Evolutionary conservation across 2,888 invertebrate species (phyloP).

Genomic region (Tetheella fluctuosa): DNA sequence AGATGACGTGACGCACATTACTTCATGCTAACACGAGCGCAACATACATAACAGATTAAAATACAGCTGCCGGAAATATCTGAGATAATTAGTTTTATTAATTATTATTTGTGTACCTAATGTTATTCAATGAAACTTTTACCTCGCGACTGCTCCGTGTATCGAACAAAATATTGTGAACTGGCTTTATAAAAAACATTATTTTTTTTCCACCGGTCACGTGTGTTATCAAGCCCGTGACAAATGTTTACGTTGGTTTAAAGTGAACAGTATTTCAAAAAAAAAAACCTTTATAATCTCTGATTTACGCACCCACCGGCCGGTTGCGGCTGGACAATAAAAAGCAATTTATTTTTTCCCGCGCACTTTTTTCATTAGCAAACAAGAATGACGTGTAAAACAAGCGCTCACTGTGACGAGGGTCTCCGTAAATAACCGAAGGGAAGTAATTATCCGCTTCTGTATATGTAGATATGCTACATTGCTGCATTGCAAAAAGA

Average conservation of each 20-base stretch:
- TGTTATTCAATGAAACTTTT: no score
- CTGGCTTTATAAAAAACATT: conserved; percentile 18
- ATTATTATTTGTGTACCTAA: not conserved
- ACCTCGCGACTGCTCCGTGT: no score
- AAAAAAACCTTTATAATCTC: conserved; percentile 70
- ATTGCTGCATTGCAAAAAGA: conserved; percentile 44
- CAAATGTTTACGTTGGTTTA: conserved; percentile 62
- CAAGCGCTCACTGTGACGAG: conserved; percentile 74
- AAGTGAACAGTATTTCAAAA: conserved; percentile 60
- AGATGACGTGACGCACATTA: conserved; percentile 8
- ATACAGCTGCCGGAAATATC: not conserved
- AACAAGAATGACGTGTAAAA: conserved; percentile 81
- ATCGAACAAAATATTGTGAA: conserved; percentile 20
- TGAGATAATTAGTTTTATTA: not conserved
- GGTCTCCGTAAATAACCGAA: conserved; percentile 74
- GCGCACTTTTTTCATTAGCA: conserved; percentile 80
- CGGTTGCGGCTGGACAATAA: conserved; percentile 70
- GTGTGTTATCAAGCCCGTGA: conserved; percentile 52
- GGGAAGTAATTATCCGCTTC: conserved; percentile 72
- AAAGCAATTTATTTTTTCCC: conserved; percentile 77
- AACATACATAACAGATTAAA: not conserved
- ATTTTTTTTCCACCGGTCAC: conserved; percentile 32
- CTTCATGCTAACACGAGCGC: not conserved
- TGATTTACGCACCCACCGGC: conserved; percentile 69
- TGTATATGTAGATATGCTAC: conserved; percentile 48